Conservation (phyloP, 2,888 invertebrate genomes). For the Aporophyla nigra region DNA sequence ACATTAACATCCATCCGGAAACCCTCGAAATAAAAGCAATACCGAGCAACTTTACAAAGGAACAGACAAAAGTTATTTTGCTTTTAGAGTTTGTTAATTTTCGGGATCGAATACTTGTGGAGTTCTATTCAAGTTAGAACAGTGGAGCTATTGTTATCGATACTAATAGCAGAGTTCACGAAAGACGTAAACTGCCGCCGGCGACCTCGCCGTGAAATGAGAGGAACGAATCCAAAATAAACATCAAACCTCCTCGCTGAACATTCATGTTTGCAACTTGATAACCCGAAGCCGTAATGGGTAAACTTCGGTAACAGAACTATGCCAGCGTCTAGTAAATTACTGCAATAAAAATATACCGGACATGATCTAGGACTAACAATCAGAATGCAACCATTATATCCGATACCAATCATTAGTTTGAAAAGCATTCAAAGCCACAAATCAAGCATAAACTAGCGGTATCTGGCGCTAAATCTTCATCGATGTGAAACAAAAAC, state of each 20-base stretch:
- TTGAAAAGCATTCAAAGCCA: constrained; percentile 38
- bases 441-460: constrained; percentile 59
- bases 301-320: constrained; percentile 29
- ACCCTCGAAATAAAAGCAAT: constrained; percentile 3
- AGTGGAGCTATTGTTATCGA: constrained; percentile 6
- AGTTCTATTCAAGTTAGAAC: constrained; percentile 29
- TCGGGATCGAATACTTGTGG: constrained; percentile 8
- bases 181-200: constrained; percentile 26
- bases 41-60: constrained; percentile 18
- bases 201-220: constrained; percentile 43
- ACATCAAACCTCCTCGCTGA: constrained; percentile 31
- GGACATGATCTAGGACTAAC: constrained; percentile 37
- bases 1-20: constrained; percentile 7
- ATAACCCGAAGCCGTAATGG: constrained; percentile 31
- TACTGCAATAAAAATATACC: constrained; percentile 38
- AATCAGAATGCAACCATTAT: constrained; percentile 51
- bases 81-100: constrained; percentile 12
- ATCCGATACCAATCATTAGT: constrained; percentile 44
- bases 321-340: constrained; percentile 31
- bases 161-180: constrained; percentile 14
- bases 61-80: constrained; percentile 30
- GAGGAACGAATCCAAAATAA: constrained; percentile 44
- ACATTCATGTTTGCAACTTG: constrained; percentile 45
- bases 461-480: constrained; percentile 66
- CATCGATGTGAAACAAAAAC: constrained; percentile 55